Percentiles rank a stretch among this genome's conserved stretches.
These are phyloP conservation scores for Heterodera filipjevi DNA, from an alignment of 2,888 invertebrate species.

Conservation along the genomic window DNA sequence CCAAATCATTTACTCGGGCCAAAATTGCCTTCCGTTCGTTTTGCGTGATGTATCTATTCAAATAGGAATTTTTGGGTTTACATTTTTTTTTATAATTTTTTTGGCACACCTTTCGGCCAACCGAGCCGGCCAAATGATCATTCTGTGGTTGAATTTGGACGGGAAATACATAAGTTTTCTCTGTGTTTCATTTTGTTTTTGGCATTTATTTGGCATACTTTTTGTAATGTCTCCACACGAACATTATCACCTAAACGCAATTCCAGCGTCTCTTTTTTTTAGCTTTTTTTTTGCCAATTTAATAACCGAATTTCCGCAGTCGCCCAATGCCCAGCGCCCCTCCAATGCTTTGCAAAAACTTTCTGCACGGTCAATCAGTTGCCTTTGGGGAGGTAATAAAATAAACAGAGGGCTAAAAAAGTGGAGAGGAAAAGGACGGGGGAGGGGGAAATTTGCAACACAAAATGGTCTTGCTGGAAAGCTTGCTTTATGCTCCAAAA, in stretches of 20 bases:
- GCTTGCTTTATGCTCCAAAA: no score
- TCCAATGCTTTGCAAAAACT: conserved; percentile 60
- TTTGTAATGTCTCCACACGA: conserved; percentile 64
- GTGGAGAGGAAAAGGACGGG: not conserved
- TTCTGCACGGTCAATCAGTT: conserved; percentile 60
- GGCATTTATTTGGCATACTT: conserved; percentile 38
- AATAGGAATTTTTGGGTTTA: not conserved
- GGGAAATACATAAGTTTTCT: not conserved
- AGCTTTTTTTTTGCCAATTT: not conserved
- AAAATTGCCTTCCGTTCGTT: conserved; percentile 59
- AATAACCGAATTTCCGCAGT: conserved; percentile 62
- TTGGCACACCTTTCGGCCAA: conserved; percentile 48
- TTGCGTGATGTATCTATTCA: conserved; percentile 49
- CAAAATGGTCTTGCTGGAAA: no score
- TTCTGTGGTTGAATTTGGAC: conserved; percentile 46
- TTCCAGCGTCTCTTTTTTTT: not conserved
- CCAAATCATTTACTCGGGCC: conserved; percentile 54
- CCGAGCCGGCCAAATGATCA: conserved; percentile 63
- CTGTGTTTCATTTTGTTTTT: not conserved
- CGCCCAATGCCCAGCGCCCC: conserved; percentile 65
- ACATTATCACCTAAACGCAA: conserved; percentile 48
- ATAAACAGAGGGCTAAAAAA: not conserved
- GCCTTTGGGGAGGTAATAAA: conserved; percentile 46
- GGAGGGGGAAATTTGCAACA: not conserved
- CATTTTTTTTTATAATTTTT: not conserved